Evolutionary conservation across 2,888 invertebrate species (phyloP), one percentile per base, ranked within the genome.

Genomic region (Sarcophaga carnaria): DNA sequence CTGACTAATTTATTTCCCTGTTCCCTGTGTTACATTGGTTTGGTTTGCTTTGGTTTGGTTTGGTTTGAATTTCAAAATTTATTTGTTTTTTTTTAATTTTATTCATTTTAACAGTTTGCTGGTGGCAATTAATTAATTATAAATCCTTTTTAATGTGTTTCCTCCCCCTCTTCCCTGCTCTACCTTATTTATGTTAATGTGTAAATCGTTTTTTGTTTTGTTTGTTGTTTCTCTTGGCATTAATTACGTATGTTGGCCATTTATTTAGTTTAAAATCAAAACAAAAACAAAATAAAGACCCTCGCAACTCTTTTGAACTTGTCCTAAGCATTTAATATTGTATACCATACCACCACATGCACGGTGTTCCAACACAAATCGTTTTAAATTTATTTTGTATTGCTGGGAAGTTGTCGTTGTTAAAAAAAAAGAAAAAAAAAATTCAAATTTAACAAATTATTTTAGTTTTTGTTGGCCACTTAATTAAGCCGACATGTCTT

Each of bases 111-210:
- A 37, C 37, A 37, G 37, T 72, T 72, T 72, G 59, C 25, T 72
- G 72, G 59, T 62, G 60, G 45, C 62, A 37, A 72, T 62, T 72
- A 72, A 62, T 62, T 72, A 27, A 62, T 62, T 62, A 62, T 62
- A 37, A 72, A 62, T 27, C 72, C 62, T 37, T 60, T 72, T 72
- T 72, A 72, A 72, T 72, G 60, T 62, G 37, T 62, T 20, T 37
- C 2, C 37, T 37, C 37, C 8, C 2, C 37, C 8, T 37, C 37
- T 37, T 37, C 2, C 8, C 8, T 37, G 8, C 37, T 37, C 37
- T 2, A 37, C 10, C 37, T 37, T 37, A 10, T 37, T 37, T 37
- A 37, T 37, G 37, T 37, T 37, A 37, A 37, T 37, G 37, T 37
- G 37, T 37, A 37, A 37, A 37, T 37, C 8, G 37, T 37, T 37